Evolutionary conservation across 2,113 vertebrate genomes (phyloP).

Genomic region (Trogon surrucura): DNA sequence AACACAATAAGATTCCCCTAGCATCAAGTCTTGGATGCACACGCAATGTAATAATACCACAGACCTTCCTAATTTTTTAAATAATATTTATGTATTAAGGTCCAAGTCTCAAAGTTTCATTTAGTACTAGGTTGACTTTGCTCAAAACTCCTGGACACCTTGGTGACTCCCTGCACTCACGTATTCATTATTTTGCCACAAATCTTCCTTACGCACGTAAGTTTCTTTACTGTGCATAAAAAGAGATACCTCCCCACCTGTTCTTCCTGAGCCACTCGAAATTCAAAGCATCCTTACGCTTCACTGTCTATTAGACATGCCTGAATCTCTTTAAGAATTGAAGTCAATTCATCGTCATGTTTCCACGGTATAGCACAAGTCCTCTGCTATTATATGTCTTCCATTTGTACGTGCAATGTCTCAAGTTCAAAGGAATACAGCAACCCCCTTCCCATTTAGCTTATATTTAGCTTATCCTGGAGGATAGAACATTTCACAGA

Average conservation of each 20-base stretch:
- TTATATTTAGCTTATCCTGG: background rate
- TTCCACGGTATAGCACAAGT: background rate
- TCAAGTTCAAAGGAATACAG: background rate
- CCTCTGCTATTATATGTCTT: background rate
- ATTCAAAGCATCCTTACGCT: background rate
- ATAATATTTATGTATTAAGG: background rate
- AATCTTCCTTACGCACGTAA: background rate
- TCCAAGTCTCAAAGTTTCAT: background rate
- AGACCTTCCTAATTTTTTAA: background rate
- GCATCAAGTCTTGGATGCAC: background rate
- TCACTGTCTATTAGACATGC: background rate
- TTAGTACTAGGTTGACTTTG: background rate
- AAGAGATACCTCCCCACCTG: background rate
- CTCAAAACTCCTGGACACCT: background rate
- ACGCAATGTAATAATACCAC: background rate
- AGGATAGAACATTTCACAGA: background rate
- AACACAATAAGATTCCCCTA: background rate
- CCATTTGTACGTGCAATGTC: background rate
- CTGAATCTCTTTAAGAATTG: background rate
- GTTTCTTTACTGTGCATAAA: background rate
- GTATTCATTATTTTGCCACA: background rate
- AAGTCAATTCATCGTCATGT: background rate
- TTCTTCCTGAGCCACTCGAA: background rate
- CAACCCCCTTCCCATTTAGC: background rate
- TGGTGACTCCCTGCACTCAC: background rate